Evolutionary conservation across 1,140 invertebrate species (phyloP).

Genomic region (Myzus persicae): DNA sequence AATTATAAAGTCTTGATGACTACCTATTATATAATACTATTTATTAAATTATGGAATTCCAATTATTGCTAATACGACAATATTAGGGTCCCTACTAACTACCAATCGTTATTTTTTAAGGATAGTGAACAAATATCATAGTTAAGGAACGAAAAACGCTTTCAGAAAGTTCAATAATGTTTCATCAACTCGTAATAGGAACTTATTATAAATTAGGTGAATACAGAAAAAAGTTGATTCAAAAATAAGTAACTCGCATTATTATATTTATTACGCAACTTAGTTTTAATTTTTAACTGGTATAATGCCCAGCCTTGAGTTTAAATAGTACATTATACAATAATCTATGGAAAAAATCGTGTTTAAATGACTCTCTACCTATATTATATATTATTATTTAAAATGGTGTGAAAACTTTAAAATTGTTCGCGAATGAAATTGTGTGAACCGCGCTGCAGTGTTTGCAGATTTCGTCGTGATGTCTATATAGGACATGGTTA

Average conservation of each 20-base stretch:
- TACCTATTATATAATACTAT: not conserved
- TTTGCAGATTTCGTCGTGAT: not conserved
- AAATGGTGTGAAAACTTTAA: not conserved
- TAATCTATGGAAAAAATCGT: not conserved
- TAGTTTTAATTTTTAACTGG: not conserved
- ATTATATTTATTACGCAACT: not conserved
- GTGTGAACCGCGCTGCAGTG: not conserved
- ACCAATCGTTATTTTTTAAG: not conserved
- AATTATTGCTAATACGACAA: not conserved
- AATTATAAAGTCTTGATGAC: not conserved
- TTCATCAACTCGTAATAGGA: not conserved
- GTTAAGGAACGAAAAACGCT: too few species aligned
- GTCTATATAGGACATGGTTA: not conserved
- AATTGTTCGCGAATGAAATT: too few species aligned
- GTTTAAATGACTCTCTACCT: not conserved
- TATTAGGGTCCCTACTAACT: not conserved
- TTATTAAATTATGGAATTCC: not conserved
- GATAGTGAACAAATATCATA: not conserved
- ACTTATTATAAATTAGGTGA: not conserved
- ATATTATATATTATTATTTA: not conserved
- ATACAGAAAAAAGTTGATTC: not conserved
- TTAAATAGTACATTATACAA: not conserved
- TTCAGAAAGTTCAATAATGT: not conserved
- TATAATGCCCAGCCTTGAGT: not conserved
- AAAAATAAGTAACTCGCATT: not conserved